Evolutionary conservation across 2,888 invertebrate species (phyloP).

Genomic region (Phortica magna): DNA sequence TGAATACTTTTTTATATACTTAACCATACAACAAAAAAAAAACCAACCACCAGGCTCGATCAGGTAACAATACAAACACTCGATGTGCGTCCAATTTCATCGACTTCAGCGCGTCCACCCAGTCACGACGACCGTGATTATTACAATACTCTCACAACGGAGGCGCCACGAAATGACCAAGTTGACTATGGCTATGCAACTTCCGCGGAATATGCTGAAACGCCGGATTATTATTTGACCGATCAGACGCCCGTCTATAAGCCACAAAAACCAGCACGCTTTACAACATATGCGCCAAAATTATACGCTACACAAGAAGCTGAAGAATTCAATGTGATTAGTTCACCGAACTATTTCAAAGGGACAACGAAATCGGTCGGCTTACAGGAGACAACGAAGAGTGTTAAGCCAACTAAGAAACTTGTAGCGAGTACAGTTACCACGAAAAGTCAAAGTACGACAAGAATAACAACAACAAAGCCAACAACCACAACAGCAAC

Average conservation of each 20-base stretch:
- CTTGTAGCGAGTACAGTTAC: slow-evolving; percentile 75
- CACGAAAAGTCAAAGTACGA: slow-evolving; percentile 70
- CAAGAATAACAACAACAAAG: slow-evolving; percentile 76
- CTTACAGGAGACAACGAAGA: slow-evolving; percentile 66
- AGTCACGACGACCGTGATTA: slow-evolving; percentile 61
- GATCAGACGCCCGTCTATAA: slow-evolving; percentile 43
- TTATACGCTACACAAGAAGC: slow-evolving; percentile 48
- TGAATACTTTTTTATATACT: slow-evolving; percentile 20
- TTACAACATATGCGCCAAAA: slow-evolving; percentile 49
- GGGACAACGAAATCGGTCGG: slow-evolving; percentile 78
- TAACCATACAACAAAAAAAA: slow-evolving; percentile 39
- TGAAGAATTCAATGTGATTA: slow-evolving; percentile 66
- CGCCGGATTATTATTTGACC: slow-evolving; percentile 58
- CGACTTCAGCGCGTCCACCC: slow-evolving; percentile 55
- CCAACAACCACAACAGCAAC: slow-evolving; percentile 45
- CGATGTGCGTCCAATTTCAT: slow-evolving; percentile 47
- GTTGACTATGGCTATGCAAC: slow-evolving; percentile 61
- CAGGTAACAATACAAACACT: slow-evolving; percentile 65
- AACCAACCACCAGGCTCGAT: slow-evolving; percentile 54
- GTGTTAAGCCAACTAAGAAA: slow-evolving; percentile 42
- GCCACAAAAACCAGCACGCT: slow-evolving; percentile 38
- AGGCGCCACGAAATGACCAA: slow-evolving; percentile 39
- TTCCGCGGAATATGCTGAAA: slow-evolving; percentile 54
- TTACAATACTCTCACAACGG: slow-evolving; percentile 62
- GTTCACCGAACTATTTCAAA: slow-evolving; percentile 56